These are phyloP conservation scores for Ochotona princeps DNA, from an alignment of 2,113 vertebrate genomes.

Conservation along the genomic window DNA sequence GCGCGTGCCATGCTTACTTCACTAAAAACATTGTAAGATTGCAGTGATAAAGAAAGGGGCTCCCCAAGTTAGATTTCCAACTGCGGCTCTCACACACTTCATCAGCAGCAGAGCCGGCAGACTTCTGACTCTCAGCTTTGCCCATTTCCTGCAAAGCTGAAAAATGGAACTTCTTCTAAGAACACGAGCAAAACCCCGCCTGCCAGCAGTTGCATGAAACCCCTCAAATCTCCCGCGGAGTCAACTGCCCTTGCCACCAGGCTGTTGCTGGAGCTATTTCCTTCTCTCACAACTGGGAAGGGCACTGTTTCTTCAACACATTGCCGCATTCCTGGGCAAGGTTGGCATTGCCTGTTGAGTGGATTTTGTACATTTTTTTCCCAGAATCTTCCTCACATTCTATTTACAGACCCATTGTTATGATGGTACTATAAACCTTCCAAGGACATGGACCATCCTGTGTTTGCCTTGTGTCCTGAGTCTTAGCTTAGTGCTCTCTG, in stretches of 20 bases:
- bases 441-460: not conserved
- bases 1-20: accelerated
- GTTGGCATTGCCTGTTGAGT: not conserved
- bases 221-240: accelerated
- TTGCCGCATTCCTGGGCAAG: not conserved
- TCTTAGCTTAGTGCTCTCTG: not conserved
- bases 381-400: not conserved
- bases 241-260: too few relatives aligned
- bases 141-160: not conserved
- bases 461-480: not conserved
- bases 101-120: not conserved
- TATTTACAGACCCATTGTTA: not conserved
- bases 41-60: not conserved
- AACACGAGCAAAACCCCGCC: not conserved
- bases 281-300: not conserved
- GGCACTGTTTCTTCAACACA: not conserved
- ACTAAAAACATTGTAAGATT: not conserved
- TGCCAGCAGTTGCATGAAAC: accelerated
- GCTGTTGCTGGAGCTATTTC: not conserved
- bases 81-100: not conserved
- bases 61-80: not conserved
- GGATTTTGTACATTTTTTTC: not conserved
- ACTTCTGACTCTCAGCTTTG: not conserved
- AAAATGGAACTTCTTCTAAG: not conserved
- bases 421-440: not conserved